Evolutionary conservation across 2,113 vertebrate genomes (phyloP), one percentile per base, ranked within the genome.

Genomic region (Diglossa brunneiventris): DNA sequence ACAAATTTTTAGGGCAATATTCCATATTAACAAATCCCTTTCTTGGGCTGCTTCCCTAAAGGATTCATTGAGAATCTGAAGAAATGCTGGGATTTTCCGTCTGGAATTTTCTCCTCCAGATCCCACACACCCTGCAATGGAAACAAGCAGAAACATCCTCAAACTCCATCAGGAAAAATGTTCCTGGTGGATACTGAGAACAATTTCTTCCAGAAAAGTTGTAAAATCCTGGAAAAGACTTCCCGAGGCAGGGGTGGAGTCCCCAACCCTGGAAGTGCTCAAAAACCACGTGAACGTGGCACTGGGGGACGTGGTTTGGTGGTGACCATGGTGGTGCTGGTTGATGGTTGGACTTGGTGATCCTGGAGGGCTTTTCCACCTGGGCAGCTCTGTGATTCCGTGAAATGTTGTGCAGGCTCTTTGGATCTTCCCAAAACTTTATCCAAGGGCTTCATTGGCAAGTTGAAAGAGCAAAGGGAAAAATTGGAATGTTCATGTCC

Each of bases 121-220:
- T 0, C 2, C 20, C 33, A 23, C 17, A 5, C 21, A 21, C 6
- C 33, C 27, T 2, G 0, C 41, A 16, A 17, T 4, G 14, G 42
- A 13, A 41, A 23, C 3, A 15, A 50, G 33, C 4, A 35, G 27
- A 31, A 61, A 33, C 0, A 1, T 20, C 73, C 63, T 33, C 63
- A 27, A 27, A 44, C 33, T 8, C 14, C 63, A 33, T 2, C 53
- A 22, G 46, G 33, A 23, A 28, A 28, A 31, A 12, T 1, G 7
- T 23, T 52, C 13, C 1, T 9, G 14, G 6, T 15, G 63, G 63
- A 33, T 19, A 23, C 1, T 0, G 31, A 30, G 44, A 59, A 10
- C 9, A 23, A 6, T 42, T 44, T 27, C 63, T 44, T 23, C 63
- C 37, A 27, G 27, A 13, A 44, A 52, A 59, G 17, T 11, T 11